Percentiles rank a stretch among this genome's conserved stretches.
Conservation (phyloP, 2,797 vertebrate species). For the Sebastes ruberrimus region DNA sequence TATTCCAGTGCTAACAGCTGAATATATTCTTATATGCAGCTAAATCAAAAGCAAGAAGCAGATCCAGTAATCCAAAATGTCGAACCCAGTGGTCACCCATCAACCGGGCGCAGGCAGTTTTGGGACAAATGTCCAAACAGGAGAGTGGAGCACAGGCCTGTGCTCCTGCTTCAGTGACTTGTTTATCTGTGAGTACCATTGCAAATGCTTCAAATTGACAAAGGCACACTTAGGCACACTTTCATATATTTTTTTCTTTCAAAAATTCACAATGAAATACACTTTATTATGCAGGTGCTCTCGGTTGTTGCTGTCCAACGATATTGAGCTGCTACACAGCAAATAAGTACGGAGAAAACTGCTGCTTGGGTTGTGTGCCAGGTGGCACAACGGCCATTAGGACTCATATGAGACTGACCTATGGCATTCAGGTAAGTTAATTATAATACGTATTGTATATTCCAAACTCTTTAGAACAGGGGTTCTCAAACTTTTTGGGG, state of each 20-base stretch:
- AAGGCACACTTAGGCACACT: not conserved
- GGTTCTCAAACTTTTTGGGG: no score
- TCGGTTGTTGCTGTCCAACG: slow-evolving; percentile 80
- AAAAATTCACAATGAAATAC: not conserved
- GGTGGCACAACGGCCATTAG: slow-evolving; percentile 84
- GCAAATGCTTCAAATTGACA: not conserved
- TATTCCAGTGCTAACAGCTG: not conserved
- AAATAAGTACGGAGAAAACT: slow-evolving; percentile 84
- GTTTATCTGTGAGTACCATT: slow-evolving; percentile 82
- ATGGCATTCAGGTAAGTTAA: slow-evolving; percentile 83
- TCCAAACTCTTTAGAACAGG: not conserved
- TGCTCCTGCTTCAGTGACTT: slow-evolving; percentile 83
- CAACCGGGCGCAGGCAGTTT: slow-evolving; percentile 80
- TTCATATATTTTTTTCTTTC: not conserved
- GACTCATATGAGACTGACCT: slow-evolving; percentile 89
- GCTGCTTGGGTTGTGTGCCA: slow-evolving; percentile 79
- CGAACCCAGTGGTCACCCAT: slow-evolving; percentile 80
- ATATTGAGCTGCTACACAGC: slow-evolving; percentile 82
- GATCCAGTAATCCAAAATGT: slow-evolving; percentile 68
- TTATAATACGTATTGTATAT: not conserved
- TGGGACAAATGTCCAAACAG: slow-evolving; percentile 85
- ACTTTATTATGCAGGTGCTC: slow-evolving; percentile 69
- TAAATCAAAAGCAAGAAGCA: not conserved
- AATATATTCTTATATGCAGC: slow-evolving; percentile 12
- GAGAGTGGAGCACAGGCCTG: slow-evolving; percentile 85